phyloP scores from a whole-genome alignment of 2,113 vertebrate species.

The Helogale parvula region DNA sequence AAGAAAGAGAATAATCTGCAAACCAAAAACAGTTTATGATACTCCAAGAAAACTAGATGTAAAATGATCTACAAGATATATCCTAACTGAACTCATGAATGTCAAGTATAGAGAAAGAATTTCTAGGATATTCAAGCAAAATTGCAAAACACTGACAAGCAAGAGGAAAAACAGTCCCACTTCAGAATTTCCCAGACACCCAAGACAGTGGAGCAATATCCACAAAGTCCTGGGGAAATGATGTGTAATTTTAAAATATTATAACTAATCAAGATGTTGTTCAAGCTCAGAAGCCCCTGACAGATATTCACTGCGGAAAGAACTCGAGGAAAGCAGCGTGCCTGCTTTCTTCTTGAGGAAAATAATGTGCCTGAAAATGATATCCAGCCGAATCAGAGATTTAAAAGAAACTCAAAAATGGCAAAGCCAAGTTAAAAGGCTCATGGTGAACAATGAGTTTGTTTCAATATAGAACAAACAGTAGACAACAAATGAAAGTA shows the following conservation, averaged over 20 bases:
- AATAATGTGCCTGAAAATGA: slow-evolving; percentile 30
- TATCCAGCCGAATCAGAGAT: neutral
- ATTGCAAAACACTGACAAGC: neutral
- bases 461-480: neutral
- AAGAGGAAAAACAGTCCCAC: neutral
- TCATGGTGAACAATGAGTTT: neutral
- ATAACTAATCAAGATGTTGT: neutral
- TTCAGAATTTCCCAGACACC: neutral
- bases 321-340: neutral
- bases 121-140: neutral
- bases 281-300: neutral
- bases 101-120: slow-evolving; percentile 11
- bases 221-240: neutral
- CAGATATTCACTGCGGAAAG: neutral
- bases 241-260: slow-evolving; percentile 45
- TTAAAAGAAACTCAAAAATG: slow-evolving; percentile 25
- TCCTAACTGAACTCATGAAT: neutral
- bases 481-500: neutral
- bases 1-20: slow-evolving; percentile 4
- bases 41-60: neutral
- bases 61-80: neutral
- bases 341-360: neutral
- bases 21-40: slow-evolving; percentile 7
- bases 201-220: neutral
- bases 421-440: neutral